Evolutionary conservation across 30 jellyfish, hydroid and myxozoan species (phyloP).

Genomic region (Hydractinia echinata): DNA sequence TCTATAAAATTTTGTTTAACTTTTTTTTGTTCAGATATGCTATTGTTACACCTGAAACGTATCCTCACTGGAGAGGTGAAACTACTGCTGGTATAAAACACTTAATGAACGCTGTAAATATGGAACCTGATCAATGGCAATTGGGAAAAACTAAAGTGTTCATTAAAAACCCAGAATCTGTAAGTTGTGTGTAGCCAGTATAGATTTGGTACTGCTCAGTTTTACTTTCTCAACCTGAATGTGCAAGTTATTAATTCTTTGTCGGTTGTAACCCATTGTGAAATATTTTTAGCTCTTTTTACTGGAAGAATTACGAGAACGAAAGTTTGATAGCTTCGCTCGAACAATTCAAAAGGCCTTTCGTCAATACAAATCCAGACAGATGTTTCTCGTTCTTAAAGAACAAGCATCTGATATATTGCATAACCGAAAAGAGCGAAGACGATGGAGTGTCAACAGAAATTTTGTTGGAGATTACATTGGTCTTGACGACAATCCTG

Average conservation of each 20-base stretch:
- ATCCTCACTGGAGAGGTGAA: conserved; percentile 91
- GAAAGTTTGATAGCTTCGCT: conserved; percentile 94
- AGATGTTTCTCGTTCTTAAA: conserved; percentile 69
- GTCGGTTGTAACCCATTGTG: neutral
- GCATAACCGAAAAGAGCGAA: conserved; percentile 77
- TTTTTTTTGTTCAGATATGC: conserved; percentile 52
- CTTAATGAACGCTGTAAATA: conserved; percentile 73
- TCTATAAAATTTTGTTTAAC: too few species aligned
- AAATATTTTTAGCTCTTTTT: conserved; percentile 65
- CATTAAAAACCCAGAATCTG: conserved; percentile 97
- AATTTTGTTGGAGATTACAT: conserved; percentile 95
- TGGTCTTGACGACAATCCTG: conserved; percentile 94
- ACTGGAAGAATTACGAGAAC: conserved; percentile 89
- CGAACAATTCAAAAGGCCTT: conserved; percentile 84
- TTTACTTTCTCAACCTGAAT: neutral
- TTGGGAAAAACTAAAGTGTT: conserved; percentile 94
- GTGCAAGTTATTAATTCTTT: neutral
- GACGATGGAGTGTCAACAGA: conserved; percentile 90
- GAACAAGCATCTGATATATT: conserved; percentile 84
- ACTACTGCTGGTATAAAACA: conserved; percentile 77
- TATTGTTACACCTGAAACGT: conserved; percentile 86
- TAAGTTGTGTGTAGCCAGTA: conserved; percentile 11
- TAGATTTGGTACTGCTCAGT: neutral
- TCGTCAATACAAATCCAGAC: conserved; percentile 79
- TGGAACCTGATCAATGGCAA: conserved; percentile 99